phyloP scores from a whole-genome alignment of 2,888 invertebrate genomes.

The Morpho helenor region DNA sequence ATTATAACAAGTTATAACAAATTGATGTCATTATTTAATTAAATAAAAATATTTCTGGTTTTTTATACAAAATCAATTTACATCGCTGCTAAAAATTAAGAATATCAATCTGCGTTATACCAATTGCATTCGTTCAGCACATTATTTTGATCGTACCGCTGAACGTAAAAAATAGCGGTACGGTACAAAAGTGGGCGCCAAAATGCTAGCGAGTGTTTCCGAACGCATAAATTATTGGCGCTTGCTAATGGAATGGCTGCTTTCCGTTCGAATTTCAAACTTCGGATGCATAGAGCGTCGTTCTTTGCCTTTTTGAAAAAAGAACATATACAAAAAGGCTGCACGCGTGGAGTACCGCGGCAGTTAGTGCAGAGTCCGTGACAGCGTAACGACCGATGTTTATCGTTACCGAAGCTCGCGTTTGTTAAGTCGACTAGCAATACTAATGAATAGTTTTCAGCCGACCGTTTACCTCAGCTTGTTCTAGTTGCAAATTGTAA shows the following conservation, averaged over 20 bases:
- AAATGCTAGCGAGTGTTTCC: constrained; percentile 44
- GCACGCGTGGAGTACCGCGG: constrained; percentile 64
- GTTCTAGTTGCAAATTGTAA: constrained; percentile 27
- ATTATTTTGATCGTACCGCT: constrained; percentile 10
- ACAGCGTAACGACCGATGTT: constrained; percentile 70
- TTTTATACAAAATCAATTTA: constrained; percentile 2
- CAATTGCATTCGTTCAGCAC: constrained; percentile 10
- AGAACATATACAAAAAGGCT: constrained; percentile 49
- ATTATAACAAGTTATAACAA: constrained; percentile 10
- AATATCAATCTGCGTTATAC: constrained; percentile 7
- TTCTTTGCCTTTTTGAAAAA: constrained; percentile 31
- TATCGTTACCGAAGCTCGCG: constrained; percentile 46
- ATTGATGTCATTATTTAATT: constrained; percentile 9
- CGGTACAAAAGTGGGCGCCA: constrained; percentile 39
- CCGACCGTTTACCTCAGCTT: constrained; percentile 27
- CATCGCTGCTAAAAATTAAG: neutral
- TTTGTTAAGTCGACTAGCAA: constrained; percentile 31
- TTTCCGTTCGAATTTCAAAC: constrained; percentile 38
- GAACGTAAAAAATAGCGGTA: constrained; percentile 13
- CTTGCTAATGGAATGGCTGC: constrained; percentile 41
- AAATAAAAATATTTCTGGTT: constrained; percentile 8
- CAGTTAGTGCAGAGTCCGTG: constrained; percentile 70
- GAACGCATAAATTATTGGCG: constrained; percentile 65
- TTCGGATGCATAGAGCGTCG: constrained; percentile 32
- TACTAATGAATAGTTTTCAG: constrained; percentile 30